Conservation (phyloP, 2,888 invertebrate species). For the Coenonympha arcania region DNA sequence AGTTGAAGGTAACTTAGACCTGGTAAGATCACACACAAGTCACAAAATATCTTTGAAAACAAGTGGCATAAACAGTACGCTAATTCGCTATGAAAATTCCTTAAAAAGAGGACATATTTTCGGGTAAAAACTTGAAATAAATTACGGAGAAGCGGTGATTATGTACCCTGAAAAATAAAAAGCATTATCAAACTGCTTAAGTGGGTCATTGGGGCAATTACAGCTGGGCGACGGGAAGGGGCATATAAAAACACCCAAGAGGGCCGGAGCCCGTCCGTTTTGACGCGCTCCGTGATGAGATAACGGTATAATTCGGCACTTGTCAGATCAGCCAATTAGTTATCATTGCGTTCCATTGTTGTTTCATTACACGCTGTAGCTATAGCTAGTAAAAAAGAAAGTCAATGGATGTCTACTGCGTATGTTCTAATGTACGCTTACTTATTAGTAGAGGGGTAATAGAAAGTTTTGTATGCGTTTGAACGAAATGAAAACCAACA, state of each 20-base stretch:
- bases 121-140: background rate
- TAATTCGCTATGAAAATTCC: too few relatives aligned
- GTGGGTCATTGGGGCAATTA: conserved; percentile 2
- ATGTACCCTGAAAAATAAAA: background rate
- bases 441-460: background rate
- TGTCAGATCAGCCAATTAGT: background rate
- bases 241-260: background rate
- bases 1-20: too few relatives aligned
- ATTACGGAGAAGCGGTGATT: background rate
- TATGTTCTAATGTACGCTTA: too few relatives aligned
- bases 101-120: background rate
- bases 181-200: conserved; percentile 1
- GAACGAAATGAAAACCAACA: background rate
- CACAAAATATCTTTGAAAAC: too few relatives aligned
- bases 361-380: background rate
- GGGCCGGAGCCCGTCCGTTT: background rate
- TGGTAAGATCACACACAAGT: too few relatives aligned
- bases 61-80: too few relatives aligned
- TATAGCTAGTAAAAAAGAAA: too few relatives aligned
- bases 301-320: background rate
- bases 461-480: background rate
- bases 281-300: background rate
- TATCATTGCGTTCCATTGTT: background rate
- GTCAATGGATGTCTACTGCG: background rate
- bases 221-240: background rate